A percentile compares a stretch with the other conserved stretches of the same genome.
Conservation (phyloP, 2,113 vertebrate species). For the Otis tarda region DNA sequence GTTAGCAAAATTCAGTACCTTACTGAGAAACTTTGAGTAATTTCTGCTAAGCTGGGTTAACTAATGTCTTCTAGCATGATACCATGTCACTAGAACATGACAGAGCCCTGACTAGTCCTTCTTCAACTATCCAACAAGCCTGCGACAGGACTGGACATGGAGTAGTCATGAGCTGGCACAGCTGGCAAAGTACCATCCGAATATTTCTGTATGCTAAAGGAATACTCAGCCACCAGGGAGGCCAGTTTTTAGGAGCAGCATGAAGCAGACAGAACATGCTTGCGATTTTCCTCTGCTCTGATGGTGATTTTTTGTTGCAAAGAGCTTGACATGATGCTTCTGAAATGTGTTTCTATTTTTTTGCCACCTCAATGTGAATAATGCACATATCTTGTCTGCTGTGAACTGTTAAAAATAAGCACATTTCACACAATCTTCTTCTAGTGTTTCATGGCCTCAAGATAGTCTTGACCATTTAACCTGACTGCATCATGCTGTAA, state of each 20-base stretch:
- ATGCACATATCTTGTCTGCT: neutral
- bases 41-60: neutral
- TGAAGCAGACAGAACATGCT: neutral
- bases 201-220: neutral
- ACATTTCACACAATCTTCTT: neutral
- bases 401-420: neutral
- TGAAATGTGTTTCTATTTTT: neutral
- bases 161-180: neutral
- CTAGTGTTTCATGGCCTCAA: slow-evolving; percentile 13
- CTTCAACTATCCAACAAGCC: neutral
- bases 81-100: neutral
- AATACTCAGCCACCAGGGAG: neutral
- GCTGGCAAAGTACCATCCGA: neutral
- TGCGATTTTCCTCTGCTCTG: neutral
- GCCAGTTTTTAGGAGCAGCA: neutral
- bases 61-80: neutral
- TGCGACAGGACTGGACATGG: neutral
- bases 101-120: neutral
- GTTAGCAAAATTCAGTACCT: neutral
- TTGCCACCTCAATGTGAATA: neutral
- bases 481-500: neutral
- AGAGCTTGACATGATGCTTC: neutral
- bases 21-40: neutral
- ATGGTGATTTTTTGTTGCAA: neutral
- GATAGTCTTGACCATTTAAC: slow-evolving; percentile 42